Conservation (phyloP, 2,113 vertebrate genomes). For the Nothocercus nigrocapillus region DNA sequence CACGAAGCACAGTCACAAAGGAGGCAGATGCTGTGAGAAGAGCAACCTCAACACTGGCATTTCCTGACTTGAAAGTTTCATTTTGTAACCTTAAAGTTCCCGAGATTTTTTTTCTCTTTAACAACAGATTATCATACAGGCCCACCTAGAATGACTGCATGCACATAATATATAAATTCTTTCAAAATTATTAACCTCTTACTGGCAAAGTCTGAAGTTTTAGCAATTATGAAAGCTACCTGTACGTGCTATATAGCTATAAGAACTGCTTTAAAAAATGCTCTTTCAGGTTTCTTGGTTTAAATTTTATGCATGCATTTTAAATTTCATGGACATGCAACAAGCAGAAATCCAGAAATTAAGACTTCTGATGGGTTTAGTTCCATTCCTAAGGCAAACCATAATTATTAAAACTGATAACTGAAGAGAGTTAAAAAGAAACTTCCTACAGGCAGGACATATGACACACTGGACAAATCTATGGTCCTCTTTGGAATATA, state of each 20-base stretch:
- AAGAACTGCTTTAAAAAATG: background rate
- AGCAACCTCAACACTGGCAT: background rate
- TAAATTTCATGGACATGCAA: background rate
- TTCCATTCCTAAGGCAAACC: background rate
- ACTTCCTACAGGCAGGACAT: background rate
- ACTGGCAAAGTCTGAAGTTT: background rate
- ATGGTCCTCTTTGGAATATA: background rate
- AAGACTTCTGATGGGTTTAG: background rate
- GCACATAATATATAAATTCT: background rate
- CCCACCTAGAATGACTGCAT: background rate
- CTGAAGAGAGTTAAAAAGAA: background rate
- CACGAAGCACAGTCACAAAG: slow-evolving; percentile 6
- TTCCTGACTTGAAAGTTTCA: background rate
- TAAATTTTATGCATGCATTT: background rate
- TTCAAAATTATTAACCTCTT: background rate
- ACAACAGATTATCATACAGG: background rate
- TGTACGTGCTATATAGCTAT: background rate
- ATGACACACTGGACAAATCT: background rate
- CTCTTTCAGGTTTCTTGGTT: background rate
- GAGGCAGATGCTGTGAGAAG: background rate
- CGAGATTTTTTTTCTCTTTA: background rate
- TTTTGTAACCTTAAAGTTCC: background rate
- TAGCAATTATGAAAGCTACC: background rate
- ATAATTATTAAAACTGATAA: background rate
- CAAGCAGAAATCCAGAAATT: background rate